Conservation (phyloP, 2,888 invertebrate genomes). For the Hydroisotoma schaefferi region DNA sequence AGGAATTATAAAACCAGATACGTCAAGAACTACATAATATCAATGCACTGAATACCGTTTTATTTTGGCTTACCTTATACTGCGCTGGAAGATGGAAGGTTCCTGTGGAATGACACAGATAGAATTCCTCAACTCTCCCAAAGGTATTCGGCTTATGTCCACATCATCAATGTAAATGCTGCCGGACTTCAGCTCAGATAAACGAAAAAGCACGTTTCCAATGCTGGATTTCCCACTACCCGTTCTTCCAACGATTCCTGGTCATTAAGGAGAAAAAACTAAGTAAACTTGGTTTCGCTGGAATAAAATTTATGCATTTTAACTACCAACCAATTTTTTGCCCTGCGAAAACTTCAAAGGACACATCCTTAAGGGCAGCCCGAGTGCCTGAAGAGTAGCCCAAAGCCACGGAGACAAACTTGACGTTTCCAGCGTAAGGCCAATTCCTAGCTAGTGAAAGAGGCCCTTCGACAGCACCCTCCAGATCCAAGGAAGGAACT, state of each 20-base stretch:
- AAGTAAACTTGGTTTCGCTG: too few species aligned
- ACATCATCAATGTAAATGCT: conserved; percentile 57
- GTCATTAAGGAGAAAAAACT: too few species aligned
- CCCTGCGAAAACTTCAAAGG: conserved; percentile 57
- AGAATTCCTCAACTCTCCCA: conserved; percentile 56
- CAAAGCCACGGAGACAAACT: conserved; percentile 57
- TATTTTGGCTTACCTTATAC: conserved; percentile 41
- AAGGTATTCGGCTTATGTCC: conserved; percentile 55
- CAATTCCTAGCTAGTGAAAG: conserved; percentile 50
- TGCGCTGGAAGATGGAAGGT: conserved; percentile 61
- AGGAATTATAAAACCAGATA: too few species aligned
- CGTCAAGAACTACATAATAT: too few species aligned
- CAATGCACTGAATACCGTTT: too few species aligned
- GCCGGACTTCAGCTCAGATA: conserved; percentile 59
- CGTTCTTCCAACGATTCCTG: conserved; percentile 56
- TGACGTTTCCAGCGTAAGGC: conserved; percentile 57
- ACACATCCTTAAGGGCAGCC: conserved; percentile 57
- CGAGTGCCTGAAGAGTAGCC: conserved; percentile 54
- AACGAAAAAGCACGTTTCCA: conserved; percentile 59
- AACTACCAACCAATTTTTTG: conserved; percentile 60
- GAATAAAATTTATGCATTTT: not conserved
- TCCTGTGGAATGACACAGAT: conserved; percentile 62
- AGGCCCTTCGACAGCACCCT: not conserved
- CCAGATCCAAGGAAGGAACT: conserved; percentile 13
- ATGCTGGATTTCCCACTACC: conserved; percentile 61